Evolutionary conservation across 2,113 vertebrate species (phyloP).

Genomic region (Lepisosteus oculatus): DNA sequence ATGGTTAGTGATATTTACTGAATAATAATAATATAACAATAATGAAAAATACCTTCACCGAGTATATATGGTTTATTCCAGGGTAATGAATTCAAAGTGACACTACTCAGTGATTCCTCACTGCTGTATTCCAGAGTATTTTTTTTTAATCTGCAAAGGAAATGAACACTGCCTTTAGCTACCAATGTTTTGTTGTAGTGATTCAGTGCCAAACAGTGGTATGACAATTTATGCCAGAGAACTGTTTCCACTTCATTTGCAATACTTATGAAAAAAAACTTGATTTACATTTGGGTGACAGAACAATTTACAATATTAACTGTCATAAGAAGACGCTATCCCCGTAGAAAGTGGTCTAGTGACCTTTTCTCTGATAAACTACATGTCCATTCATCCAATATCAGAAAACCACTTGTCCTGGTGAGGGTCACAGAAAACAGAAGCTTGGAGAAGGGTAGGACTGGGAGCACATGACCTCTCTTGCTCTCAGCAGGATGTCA

Average conservation of each 20-base stretch:
- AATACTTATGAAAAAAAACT: background rate
- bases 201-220: background rate
- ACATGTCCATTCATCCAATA: too few relatives aligned
- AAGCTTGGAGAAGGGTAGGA: too few relatives aligned
- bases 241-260: background rate
- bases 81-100: conserved; percentile 29
- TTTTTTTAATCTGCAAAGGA: conserved; percentile 15
- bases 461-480: too few relatives aligned
- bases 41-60: background rate
- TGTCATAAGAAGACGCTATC: too few relatives aligned
- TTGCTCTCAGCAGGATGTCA: too few relatives aligned
- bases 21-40: conserved; percentile 43
- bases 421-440: too few relatives aligned
- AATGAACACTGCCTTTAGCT: conserved; percentile 6
- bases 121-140: conserved; percentile 6
- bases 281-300: background rate
- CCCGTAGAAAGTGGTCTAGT: too few relatives aligned
- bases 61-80: conserved; percentile 14
- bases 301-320: too few relatives aligned
- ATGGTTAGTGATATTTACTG: conserved; percentile 19
- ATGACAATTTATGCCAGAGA: background rate
- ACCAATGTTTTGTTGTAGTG: background rate
- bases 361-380: too few relatives aligned
- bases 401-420: too few relatives aligned
- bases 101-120: background rate